These are phyloP conservation scores for Luperina testacea DNA, from an alignment of 2,888 invertebrate genomes.

Conservation along the genomic window DNA sequence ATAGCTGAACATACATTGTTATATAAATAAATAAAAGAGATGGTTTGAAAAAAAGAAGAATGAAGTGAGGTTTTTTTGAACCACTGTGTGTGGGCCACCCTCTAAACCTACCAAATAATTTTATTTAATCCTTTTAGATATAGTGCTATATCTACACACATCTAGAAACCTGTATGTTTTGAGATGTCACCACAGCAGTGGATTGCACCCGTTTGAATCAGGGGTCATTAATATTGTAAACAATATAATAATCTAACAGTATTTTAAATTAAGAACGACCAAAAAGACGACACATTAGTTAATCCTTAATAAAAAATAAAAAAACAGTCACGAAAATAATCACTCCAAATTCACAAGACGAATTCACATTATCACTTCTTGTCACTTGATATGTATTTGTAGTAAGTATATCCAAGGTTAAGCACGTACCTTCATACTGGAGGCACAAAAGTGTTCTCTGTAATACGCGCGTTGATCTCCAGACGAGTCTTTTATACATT, in stretches of 20 bases:
- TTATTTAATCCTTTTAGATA: not conserved
- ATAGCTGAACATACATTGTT: not conserved
- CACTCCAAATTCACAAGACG: constrained; percentile 40
- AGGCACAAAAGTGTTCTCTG: constrained; percentile 77
- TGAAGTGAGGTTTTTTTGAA: not conserved
- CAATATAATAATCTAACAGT: not conserved
- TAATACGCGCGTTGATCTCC: constrained; percentile 78
- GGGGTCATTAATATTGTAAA: not conserved
- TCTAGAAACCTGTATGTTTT: not conserved
- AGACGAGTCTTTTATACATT: constrained; percentile 83
- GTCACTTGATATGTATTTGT: constrained; percentile 52
- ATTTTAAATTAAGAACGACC: not conserved
- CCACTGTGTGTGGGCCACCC: not conserved
- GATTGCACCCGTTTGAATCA: not conserved
- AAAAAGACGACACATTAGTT: not conserved
- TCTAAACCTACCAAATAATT: no score
- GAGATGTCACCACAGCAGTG: not conserved
- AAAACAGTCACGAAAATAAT: constrained; percentile 12
- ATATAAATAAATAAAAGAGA: not conserved
- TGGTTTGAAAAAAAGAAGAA: not conserved
- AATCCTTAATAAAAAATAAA: not conserved
- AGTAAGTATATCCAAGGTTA: constrained; percentile 58
- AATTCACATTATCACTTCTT: constrained; percentile 53
- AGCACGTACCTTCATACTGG: constrained; percentile 84
- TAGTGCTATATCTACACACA: no score